phyloP scores from a whole-genome alignment of 2,797 vertebrate genomes.

The Hydrolagus colliei region DNA sequence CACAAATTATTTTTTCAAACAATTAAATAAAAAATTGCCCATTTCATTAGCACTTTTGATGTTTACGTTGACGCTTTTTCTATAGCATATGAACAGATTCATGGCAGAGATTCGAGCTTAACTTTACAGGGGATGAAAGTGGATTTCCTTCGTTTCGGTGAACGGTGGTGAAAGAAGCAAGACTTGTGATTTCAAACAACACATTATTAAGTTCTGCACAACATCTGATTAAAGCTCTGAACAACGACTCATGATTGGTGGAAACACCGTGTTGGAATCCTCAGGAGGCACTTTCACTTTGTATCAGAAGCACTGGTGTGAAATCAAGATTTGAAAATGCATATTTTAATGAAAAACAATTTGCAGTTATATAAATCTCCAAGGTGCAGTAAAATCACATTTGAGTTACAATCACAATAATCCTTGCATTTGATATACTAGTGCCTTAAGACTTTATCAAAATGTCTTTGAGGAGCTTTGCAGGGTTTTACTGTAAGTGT shows the following conservation, averaged over 20 bases:
- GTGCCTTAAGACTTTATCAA: too few species aligned
- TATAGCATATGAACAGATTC: not conserved
- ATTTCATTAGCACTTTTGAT: not conserved
- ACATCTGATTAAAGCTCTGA: not conserved
- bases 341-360: too few species aligned
- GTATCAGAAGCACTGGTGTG: not conserved
- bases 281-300: not conserved
- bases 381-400: too few species aligned
- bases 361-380: too few species aligned
- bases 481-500: too few species aligned
- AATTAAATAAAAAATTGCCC: constrained; percentile 15
- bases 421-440: too few species aligned
- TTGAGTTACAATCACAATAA: too few species aligned
- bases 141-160: not conserved
- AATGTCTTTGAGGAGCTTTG: too few species aligned
- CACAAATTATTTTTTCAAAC: not conserved
- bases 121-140: too few species aligned
- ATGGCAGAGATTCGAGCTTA: not conserved
- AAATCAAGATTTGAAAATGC: too few species aligned
- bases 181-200: not conserved
- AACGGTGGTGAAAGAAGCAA: not conserved
- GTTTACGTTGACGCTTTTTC: not conserved
- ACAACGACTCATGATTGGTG: too few species aligned
- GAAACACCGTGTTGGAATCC: not conserved
- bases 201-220: not conserved